Conservation (phyloP, 1,140 invertebrate genomes). For the Lepeophtheirus salmonis region DNA sequence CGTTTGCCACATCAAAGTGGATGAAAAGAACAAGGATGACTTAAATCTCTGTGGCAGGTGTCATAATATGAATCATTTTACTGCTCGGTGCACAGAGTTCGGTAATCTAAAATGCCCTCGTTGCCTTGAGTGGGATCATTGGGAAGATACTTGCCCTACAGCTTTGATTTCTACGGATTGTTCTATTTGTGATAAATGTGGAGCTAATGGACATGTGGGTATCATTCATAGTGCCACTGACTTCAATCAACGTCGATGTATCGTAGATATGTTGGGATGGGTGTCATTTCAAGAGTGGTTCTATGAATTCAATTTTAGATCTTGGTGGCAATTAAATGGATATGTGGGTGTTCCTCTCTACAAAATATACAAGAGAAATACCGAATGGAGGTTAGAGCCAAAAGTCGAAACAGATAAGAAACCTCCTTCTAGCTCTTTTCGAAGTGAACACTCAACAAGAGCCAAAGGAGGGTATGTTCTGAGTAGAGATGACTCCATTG, state of each 20-base stretch:
- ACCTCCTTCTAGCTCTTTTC: neutral
- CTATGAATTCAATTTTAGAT: conserved; percentile 11
- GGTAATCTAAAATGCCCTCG: conserved; percentile 7
- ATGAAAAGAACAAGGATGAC: conserved; percentile 1
- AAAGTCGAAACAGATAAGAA: neutral
- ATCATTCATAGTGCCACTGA: neutral
- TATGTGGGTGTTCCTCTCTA: conserved; percentile 17
- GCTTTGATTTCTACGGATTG: neutral
- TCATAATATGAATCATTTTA: conserved; percentile 2
- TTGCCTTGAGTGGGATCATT: conserved; percentile 17
- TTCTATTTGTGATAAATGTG: conserved; percentile 6
- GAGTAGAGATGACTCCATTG: neutral
- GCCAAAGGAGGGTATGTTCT: neutral
- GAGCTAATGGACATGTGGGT: neutral
- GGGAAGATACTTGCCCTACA: conserved; percentile 15
- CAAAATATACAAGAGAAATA: conserved; percentile 12
- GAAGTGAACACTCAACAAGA: neutral
- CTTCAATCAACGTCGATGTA: conserved; percentile 9
- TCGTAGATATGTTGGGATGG: conserved; percentile 14
- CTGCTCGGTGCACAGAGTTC: conserved; percentile 4
- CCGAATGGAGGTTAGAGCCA: neutral
- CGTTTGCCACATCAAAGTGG: conserved; percentile 11
- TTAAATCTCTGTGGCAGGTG: conserved; percentile 15
- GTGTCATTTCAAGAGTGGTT: conserved; percentile 13
- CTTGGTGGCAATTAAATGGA: conserved; percentile 18